Evolutionary conservation across 2,888 invertebrate genomes (phyloP), one percentile per base, ranked within the genome.

Genomic region (Phania funesta): DNA sequence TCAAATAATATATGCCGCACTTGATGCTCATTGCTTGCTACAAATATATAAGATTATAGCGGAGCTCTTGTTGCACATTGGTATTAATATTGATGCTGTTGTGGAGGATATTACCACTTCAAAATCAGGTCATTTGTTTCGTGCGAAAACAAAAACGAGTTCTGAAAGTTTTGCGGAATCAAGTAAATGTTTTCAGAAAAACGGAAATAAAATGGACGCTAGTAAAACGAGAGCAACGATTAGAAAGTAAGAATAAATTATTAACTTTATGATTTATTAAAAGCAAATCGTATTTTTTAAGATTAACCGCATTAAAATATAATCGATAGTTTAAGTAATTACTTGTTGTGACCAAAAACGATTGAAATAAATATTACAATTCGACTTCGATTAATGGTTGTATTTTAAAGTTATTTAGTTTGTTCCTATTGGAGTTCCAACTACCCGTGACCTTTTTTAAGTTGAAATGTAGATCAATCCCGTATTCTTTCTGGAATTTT

Each of bases 1-100:
- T 80, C 97, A 98, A 92, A 93, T 96, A 77, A 90, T 92, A 50
- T 97, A 97, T 92, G 97, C 97, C 80, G 97, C 97, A 35, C 91
- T 97, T 67, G 98, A 98, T 92, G 97, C 98, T 0, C 95, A 94
- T 91, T 97, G 97, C 86, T 92, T 98, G 75, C 89, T 98, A 85
- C 94, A 96, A 91, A 92, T 97, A 41, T 97, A 96, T 91, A 92
- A 94, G 68, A 93, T 93, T 54, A 90, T 98, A 22, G 83, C 84
- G 3, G 86, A 86, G 54, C 85, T 85, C 3, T 86, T 90, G 8
- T 18, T 86, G 24, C 65, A 93, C 16, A 85, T 88, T 32, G 89
- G 87, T 26, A 82, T 84, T 71, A 85, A 87, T 16, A 86, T 90
- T 44, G 87, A 90, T 50, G 56, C 77, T 20, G 50, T 86, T 0